A percentile compares a stretch with the other conserved stretches of the same genome.
These are phyloP conservation scores for Erethizon dorsatum DNA, from an alignment of 2,797 vertebrate species.

Conservation along the genomic window DNA sequence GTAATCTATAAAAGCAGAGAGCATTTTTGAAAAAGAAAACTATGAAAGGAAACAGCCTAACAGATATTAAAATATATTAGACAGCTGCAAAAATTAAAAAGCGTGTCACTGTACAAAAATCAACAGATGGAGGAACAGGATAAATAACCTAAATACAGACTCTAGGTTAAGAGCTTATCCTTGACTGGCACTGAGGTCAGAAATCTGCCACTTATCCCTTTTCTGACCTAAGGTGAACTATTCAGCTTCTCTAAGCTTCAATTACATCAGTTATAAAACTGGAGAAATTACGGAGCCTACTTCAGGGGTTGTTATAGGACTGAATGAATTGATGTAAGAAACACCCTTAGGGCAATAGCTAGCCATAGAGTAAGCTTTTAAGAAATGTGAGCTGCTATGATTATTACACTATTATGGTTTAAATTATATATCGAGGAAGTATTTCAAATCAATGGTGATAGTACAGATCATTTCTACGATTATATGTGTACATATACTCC, in stretches of 20 bases:
- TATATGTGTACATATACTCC: neutral
- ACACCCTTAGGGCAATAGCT: neutral
- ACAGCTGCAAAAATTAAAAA: neutral
- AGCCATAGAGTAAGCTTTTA: neutral
- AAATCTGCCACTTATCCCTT: neutral
- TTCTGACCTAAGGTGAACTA: neutral
- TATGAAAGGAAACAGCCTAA: neutral
- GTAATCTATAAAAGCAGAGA: neutral
- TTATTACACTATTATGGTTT: neutral
- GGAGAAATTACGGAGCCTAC: neutral
- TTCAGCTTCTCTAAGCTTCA: neutral
- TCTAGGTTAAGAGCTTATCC: neutral
- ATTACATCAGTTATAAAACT: slow-evolving; percentile 24
- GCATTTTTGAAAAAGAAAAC: neutral
- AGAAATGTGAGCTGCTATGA: neutral
- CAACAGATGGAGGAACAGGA: neutral
- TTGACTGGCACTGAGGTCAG: neutral
- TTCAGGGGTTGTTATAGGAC: neutral
- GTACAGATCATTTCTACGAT: neutral
- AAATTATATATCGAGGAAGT: neutral
- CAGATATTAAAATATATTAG: slow-evolving; percentile 16
- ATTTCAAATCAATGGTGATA: neutral
- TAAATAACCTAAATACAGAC: neutral
- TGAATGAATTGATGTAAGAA: neutral
- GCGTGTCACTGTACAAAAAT: neutral